Base-by-base conservation (phyloP, 2,113 vertebrate species). In the Cavia porcellus region DNA sequence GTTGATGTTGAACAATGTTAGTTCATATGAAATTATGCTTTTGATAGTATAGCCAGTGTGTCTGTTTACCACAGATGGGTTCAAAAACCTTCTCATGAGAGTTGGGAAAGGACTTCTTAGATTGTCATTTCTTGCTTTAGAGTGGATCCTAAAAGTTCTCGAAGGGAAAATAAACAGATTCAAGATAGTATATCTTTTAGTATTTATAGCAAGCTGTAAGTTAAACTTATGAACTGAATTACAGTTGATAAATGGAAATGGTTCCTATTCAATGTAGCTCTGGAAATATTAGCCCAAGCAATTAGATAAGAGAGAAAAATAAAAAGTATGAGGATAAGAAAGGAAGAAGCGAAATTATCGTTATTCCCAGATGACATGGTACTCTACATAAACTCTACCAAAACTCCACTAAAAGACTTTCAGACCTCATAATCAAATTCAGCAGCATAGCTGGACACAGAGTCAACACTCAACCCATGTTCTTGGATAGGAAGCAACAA, bases 91-190 rank as follows among this genome's bases (percentile, higher is more conserved):
- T 59, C 88, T 92, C 11, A 77, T 85, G 61, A 84, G 8, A 32
- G 19, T 1, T 59, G 79, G 82, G 74, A 85, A 74, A 64, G 72
- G 13, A 93, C 57, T 90, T 94, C 42, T 87, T 82, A 86, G 52
- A 96, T 52, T 59, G 12, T 93, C n/a, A 94, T 89, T 64, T 94
- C 59, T 89, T 88, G 57, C 59, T 95, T 95, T 97, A 77, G 15
- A 59, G 35, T 88, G 25, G 13, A 52, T 94, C 95, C 57, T 81
- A 81, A 93, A 96, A 85, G 42, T 93, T 91, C 20, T 32, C 42
- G 66, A 91, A 17, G 42, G 42, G 32, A 42, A 94, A 47, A 19
- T 90, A 94, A 94, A 92, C 66, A 94, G 95, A 92, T 90, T 89
- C 52, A 94, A 92, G 72, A 6, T 88, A 93, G 28, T 72, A 8